Conservation (phyloP, 2,797 vertebrate species). For the Bufotes viridis region DNA sequence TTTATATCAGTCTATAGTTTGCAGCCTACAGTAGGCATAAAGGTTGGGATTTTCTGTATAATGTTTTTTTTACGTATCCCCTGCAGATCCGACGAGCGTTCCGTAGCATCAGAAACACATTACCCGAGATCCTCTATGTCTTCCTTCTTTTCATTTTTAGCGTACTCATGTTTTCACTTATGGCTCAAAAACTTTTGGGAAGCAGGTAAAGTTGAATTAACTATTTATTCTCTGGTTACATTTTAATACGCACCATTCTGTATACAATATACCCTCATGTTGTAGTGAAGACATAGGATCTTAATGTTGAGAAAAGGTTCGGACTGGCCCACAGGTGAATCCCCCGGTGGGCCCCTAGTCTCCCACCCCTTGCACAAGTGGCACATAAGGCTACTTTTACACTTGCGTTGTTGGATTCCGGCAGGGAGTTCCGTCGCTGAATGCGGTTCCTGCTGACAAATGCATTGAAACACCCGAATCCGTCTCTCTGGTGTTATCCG, state of each 20-base stretch:
- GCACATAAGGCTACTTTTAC: no score
- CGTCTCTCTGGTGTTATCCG: no score
- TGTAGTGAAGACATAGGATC: neutral
- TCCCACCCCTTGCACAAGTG: no score
- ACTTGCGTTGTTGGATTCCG: no score
- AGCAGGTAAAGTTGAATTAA: conserved; percentile 77
- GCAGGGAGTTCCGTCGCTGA: no score
- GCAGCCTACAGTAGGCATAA: neutral
- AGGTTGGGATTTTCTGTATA: neutral
- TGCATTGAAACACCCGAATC: no score
- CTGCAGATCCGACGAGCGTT: conserved; percentile 88
- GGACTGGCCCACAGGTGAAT: no score
- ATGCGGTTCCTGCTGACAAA: no score
- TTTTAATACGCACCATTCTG: neutral
- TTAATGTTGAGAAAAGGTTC: neutral
- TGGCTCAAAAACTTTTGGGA: conserved; percentile 90
- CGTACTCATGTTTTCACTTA: conserved; percentile 90
- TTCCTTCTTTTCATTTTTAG: conserved; percentile 94
- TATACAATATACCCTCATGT: no score
- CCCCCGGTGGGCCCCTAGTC: no score
- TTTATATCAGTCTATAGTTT: neutral
- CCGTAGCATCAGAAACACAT: conserved; percentile 88
- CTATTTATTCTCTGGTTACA: neutral
- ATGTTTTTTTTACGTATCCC: conserved; percentile 24
- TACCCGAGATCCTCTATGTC: conserved; percentile 89